phyloP scores from a whole-genome alignment of 2,113 vertebrate genomes.

The Dipodomys spectabilis region DNA sequence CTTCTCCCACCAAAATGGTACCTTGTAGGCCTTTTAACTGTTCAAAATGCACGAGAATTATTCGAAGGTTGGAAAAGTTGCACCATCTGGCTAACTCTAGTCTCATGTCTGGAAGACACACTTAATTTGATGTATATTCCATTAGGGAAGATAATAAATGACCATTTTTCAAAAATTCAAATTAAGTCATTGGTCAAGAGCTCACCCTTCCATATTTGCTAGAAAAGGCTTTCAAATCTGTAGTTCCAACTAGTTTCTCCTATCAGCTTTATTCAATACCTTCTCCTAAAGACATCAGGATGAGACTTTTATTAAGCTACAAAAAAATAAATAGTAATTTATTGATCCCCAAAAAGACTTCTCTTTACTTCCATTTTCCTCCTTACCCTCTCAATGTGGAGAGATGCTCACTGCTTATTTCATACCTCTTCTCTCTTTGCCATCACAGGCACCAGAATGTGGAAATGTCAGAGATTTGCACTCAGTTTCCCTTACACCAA shows the following conservation, averaged over 20 bases:
- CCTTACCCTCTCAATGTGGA: neutral
- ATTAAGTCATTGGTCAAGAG: conserved; percentile 57
- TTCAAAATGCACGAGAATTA: conserved; percentile 59
- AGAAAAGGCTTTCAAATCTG: conserved; percentile 42
- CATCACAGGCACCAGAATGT: neutral
- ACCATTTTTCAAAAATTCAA: conserved; percentile 68
- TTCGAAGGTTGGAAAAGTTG: conserved; percentile 49
- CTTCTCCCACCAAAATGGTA: conserved; percentile 12
- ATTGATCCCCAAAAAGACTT: conserved; percentile 16
- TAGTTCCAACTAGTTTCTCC: conserved; percentile 7
- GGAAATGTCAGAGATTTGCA: conserved; percentile 7
- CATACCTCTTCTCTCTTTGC: neutral
- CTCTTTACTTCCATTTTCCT: conserved; percentile 11
- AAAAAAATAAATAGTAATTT: neutral
- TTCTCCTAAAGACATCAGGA: neutral
- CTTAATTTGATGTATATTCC: conserved; percentile 55
- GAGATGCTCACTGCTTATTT: neutral
- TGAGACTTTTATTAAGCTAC: neutral
- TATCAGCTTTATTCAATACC: neutral
- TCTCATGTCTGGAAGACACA: conserved; percentile 37
- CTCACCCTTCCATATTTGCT: conserved; percentile 17
- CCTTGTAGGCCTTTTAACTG: conserved; percentile 50
- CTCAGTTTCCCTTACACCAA: neutral
- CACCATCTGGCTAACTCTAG: conserved; percentile 55
- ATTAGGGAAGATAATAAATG: conserved; percentile 69